Evolutionary conservation across 2,113 vertebrate genomes (phyloP), one percentile per base, ranked within the genome.

Genomic region (Tapirus terrestris): DNA sequence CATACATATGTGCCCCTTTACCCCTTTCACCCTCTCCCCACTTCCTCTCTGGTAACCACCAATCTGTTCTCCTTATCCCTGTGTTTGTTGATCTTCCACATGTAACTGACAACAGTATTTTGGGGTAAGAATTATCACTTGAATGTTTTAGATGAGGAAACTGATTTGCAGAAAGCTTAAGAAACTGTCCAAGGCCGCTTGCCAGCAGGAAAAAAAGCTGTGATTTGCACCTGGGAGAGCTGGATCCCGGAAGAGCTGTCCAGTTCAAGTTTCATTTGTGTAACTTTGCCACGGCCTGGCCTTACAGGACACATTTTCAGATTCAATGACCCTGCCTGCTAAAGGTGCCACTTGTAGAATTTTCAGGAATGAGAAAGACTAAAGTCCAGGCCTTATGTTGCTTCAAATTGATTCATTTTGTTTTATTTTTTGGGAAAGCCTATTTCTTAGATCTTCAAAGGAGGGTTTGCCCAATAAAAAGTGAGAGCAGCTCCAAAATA

Each of bases 391-490:
- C 53, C 18, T 72, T 53, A 0, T 27, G 13, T n/a, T 51, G 29
- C 33, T 60, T 45, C 13, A 21, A 1, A 8, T 25, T 31, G 58
- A 16, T 21, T 90, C 25, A 0, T n/a, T 36, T 61, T 25, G 3
- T 81, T 82, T 88, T 33, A 53, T 53, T 53, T 53, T 53, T 65
- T 8, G 63, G 7, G 43, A 43, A 43, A 21, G 60, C 4, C 48
- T 85, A 0, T 86, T 70, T 85, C 31, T 72, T 89, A 56, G 18
- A 25, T 79, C 63, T 81, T 87, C 89, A 14, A 23, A 95, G 58
- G 75, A 81, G 45, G 12, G 4, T 96, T 96, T 97, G 53, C 70
- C 93, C 86, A 65, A 23, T 97, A 87, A 95, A 96, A 96, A 96
- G 82, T 60, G 89, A 72, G 45, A 79, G 58, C 85, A 96, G 79